Evolutionary conservation across 2,888 invertebrate genomes (phyloP), one percentile per base, ranked within the genome.

Genomic region (Eupithecia vulgata): DNA sequence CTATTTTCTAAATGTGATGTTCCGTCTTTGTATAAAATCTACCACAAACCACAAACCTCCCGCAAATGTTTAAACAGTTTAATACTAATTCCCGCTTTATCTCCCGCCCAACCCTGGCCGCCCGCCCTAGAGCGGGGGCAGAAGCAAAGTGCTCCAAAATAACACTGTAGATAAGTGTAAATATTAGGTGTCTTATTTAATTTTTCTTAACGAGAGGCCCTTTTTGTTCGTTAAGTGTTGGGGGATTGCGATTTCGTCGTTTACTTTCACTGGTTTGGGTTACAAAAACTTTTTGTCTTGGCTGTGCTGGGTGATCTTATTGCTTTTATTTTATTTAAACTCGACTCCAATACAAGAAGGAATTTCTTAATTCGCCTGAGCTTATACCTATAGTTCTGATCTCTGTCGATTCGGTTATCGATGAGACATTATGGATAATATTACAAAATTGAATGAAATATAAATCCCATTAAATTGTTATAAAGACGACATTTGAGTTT

Each of bases 71-170:
- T 30, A 30, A 30, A 30, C 30, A 30, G 30, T 30, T 30, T 30
- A 30, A 4, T 30, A 30, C 30, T 30, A n/a, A 10, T 35, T 13
- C 40, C 42, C 83, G 81, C 86, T 83, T 1, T 2, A 40, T 80
- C 5, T 73, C 70, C 15, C n/a, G 75, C 85, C 82, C 34, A 45
- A 70, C 72, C 81, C 72, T 68, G 71, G 66, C 74, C 76, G 77
- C 79, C 74, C 76, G 77, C 79, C 79, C 78, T 79, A 79, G 83
- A 82, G 84, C 81, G 78, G 82, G 82, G 80, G 76, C 73, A 80
- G 84, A 86, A 83, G 88, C 81, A 85, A 86, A 90, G 90, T 90
- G 90, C 87, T 89, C 85, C 84, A 86, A 89, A 88, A 88, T 86
- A 87, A 84, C 86, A 68, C 77, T 80, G 78, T 79, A 84, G 85